Evolutionary conservation across 2,797 vertebrate species (phyloP).

Genomic region (Trematomus bernacchii): DNA sequence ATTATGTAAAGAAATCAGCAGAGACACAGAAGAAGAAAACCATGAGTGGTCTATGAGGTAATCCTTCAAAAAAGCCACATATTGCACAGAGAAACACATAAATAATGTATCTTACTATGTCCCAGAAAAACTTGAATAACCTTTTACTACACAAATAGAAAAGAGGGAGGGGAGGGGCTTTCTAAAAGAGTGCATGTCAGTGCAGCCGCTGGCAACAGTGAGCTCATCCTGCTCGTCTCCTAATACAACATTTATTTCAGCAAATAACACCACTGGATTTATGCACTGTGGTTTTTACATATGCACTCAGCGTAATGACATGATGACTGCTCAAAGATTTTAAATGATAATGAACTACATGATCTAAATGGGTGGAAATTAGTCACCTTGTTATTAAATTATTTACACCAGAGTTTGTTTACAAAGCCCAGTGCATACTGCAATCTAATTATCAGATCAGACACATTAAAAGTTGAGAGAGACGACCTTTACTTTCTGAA

Average conservation of each 20-base stretch:
- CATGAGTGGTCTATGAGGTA: slow-evolving; percentile 3
- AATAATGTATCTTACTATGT: slow-evolving; percentile 29
- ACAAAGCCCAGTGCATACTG: slow-evolving; percentile 21
- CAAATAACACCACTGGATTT: slow-evolving; percentile 22
- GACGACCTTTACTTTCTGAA: slow-evolving; percentile 49
- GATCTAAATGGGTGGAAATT: slow-evolving; percentile 31
- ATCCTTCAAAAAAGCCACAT: slow-evolving; percentile 11
- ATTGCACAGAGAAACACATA: background rate
- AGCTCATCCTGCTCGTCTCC: slow-evolving; percentile 52
- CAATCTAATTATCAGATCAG: slow-evolving; percentile 42
- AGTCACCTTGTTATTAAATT: slow-evolving; percentile 38
- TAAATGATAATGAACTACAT: slow-evolving; percentile 15
- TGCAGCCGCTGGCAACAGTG: slow-evolving; percentile 37
- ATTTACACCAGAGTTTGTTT: slow-evolving; percentile 22
- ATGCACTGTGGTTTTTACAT: slow-evolving; percentile 10
- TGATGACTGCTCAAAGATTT: slow-evolving; percentile 31
- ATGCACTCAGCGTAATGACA: slow-evolving; percentile 10
- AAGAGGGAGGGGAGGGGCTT: background rate
- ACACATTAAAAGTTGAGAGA: slow-evolving; percentile 34
- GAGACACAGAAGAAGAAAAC: slow-evolving; percentile 29
- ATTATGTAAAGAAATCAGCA: slow-evolving; percentile 31
- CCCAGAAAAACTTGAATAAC: slow-evolving; percentile 41
- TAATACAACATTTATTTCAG: slow-evolving; percentile 38
- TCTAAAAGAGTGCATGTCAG: slow-evolving; percentile 34
- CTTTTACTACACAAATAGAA: slow-evolving; percentile 39